Evolutionary conservation across 2,888 invertebrate species (phyloP).

Genomic region (Perizoma flavofasciatum): DNA sequence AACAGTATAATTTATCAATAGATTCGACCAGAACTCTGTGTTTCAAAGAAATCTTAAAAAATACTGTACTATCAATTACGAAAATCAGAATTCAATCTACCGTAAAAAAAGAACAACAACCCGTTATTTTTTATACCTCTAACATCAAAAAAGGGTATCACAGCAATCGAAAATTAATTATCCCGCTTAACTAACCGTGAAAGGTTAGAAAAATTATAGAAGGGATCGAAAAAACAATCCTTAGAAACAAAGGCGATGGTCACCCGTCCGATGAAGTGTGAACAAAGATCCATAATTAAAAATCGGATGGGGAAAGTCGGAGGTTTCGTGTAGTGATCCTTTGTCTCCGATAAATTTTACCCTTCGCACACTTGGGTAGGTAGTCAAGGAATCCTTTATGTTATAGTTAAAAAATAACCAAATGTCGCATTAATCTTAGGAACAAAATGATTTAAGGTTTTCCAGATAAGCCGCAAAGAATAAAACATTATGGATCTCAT

Average conservation of each 20-base stretch:
- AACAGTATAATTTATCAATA: no score
- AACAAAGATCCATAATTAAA: slow-evolving; percentile 77
- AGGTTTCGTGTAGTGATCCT: slow-evolving; percentile 53
- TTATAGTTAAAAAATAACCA: slow-evolving; percentile 29
- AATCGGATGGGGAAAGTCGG: slow-evolving; percentile 68
- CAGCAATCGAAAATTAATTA: slow-evolving; percentile 67
- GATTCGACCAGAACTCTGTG: neutral
- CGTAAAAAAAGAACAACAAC: slow-evolving; percentile 38
- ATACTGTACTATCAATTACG: no score
- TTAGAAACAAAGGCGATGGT: slow-evolving; percentile 74
- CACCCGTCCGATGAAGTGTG: slow-evolving; percentile 75
- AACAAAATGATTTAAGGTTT: slow-evolving; percentile 8
- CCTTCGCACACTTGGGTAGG: slow-evolving; percentile 59
- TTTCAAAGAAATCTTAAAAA: no score
- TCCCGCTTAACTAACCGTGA: slow-evolving; percentile 75
- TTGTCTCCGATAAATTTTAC: slow-evolving; percentile 61
- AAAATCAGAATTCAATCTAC: slow-evolving; percentile 18
- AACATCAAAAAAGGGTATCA: slow-evolving; percentile 43
- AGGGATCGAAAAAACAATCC: slow-evolving; percentile 65
- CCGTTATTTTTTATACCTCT: slow-evolving; percentile 34
- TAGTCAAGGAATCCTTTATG: slow-evolving; percentile 54
- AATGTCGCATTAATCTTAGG: neutral
- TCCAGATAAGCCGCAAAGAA: no score
- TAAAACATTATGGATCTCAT: no score
- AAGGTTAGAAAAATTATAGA: slow-evolving; percentile 64